A percentile compares a stretch with the other conserved stretches of the same genome.
Evolutionary conservation across 2,797 vertebrate species (phyloP).

Genomic region (Pantherophis alleghaniensis): DNA sequence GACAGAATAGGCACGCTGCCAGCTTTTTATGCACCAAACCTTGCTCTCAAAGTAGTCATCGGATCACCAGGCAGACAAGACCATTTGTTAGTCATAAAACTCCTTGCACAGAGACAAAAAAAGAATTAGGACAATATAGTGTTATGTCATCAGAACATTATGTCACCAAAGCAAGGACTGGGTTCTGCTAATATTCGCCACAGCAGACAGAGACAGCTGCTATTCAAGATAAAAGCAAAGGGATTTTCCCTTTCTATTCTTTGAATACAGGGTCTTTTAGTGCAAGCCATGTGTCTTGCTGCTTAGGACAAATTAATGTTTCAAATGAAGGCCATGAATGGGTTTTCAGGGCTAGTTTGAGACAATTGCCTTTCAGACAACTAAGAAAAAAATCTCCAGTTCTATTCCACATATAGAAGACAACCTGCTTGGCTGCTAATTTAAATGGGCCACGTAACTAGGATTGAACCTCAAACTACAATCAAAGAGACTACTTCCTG

Average conservation of each 20-base stretch:
- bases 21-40: not conserved
- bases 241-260: not conserved
- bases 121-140: not conserved
- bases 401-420: not conserved
- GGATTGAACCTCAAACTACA: not conserved
- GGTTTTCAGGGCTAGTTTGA: not conserved
- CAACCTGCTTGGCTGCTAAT: not conserved
- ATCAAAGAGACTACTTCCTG: not conserved
- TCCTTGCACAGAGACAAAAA: not conserved
- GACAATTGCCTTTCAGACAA: not conserved
- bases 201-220: not conserved
- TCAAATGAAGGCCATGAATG: not conserved
- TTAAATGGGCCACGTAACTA: not conserved
- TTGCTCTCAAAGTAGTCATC: not conserved
- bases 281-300: not conserved
- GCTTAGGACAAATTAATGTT: not conserved
- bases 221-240: not conserved
- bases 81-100: not conserved
- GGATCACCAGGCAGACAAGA: not conserved
- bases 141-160: not conserved
- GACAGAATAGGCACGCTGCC: not conserved
- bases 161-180: not conserved
- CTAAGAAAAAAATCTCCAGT: not conserved
- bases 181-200: not conserved
- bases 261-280: not conserved